Percentiles rank a stretch among this genome's conserved stretches.
Evolutionary conservation across 2,797 vertebrate genomes (phyloP).

Genomic region (Cossypha heuglini): DNA sequence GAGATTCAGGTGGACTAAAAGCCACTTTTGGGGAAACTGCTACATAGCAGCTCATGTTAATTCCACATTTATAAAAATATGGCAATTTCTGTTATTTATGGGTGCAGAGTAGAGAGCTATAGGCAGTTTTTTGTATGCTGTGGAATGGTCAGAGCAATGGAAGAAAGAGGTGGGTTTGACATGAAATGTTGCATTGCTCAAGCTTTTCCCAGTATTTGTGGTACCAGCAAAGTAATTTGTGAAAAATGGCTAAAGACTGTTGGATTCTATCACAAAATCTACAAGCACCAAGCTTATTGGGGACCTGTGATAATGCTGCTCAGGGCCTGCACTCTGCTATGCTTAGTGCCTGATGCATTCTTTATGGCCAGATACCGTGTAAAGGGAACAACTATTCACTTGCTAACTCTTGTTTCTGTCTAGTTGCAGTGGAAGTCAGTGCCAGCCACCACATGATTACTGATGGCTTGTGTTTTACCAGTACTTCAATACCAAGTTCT

Average conservation of each 20-base stretch:
- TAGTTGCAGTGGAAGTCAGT: conserved; percentile 13
- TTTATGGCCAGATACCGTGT: background rate
- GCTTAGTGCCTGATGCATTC: conserved; percentile 24
- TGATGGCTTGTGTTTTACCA: background rate
- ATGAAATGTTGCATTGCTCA: conserved; percentile 36
- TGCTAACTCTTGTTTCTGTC: conserved; percentile 34
- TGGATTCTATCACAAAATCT: conserved; percentile 50
- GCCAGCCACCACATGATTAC: background rate
- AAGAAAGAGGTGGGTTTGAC: conserved; percentile 35
- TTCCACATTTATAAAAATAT: conserved; percentile 53
- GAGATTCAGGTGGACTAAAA: conserved; percentile 30
- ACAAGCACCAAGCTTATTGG: conserved; percentile 17
- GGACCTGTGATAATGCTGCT: conserved; percentile 42
- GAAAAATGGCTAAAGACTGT: conserved; percentile 41
- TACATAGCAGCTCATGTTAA: conserved; percentile 47
- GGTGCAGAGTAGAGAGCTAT: conserved; percentile 35
- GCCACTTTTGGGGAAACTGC: conserved; percentile 38
- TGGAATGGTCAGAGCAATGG: conserved; percentile 16
- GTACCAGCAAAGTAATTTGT: conserved; percentile 35
- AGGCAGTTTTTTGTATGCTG: conserved; percentile 58
- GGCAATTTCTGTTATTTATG: conserved; percentile 57
- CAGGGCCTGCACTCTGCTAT: background rate
- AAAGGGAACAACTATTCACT: conserved; percentile 47
- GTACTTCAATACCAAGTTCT: background rate
- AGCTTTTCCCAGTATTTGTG: background rate